These are phyloP conservation scores for Pseudorasbora parva DNA, from an alignment of 2,113 vertebrate species.

Conservation along the genomic window DNA sequence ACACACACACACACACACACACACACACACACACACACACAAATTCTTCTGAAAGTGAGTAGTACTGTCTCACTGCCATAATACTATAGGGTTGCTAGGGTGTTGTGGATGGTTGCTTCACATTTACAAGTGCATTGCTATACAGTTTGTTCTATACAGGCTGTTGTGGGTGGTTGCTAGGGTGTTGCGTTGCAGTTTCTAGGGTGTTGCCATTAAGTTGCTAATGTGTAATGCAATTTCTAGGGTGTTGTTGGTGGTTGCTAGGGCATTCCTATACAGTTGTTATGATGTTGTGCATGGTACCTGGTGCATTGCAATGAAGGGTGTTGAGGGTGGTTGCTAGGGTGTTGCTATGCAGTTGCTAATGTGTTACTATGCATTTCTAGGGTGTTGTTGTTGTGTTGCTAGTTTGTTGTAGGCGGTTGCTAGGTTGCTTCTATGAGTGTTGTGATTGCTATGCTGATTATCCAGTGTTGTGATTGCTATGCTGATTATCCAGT, in stretches of 20 bases:
- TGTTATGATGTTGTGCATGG: not conserved
- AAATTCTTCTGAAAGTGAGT: too few species aligned
- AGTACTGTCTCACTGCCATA: too few species aligned
- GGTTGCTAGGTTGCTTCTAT: not conserved
- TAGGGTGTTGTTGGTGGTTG: not conserved
- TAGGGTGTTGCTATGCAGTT: not conserved
- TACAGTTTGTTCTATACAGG: too few species aligned
- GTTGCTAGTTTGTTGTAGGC: not conserved
- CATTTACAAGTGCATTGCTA: not conserved
- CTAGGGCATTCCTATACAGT: not conserved
- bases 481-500: too few species aligned
- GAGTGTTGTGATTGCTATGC: too few species aligned
- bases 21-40: too few species aligned
- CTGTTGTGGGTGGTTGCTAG: not conserved
- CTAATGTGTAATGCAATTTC: not conserved
- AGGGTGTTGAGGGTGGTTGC: not conserved
- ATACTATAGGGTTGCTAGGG: too few species aligned
- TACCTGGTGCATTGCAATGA: not conserved
- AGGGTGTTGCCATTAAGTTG: not conserved
- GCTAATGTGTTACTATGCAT: not conserved
- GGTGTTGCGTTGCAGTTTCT: not conserved
- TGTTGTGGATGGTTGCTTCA: not conserved
- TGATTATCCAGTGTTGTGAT: too few species aligned
- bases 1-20: too few species aligned
- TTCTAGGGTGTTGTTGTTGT: not conserved